Evolutionary conservation across 2,888 invertebrate species (phyloP).

Genomic region (Ephialtes manifestator): DNA sequence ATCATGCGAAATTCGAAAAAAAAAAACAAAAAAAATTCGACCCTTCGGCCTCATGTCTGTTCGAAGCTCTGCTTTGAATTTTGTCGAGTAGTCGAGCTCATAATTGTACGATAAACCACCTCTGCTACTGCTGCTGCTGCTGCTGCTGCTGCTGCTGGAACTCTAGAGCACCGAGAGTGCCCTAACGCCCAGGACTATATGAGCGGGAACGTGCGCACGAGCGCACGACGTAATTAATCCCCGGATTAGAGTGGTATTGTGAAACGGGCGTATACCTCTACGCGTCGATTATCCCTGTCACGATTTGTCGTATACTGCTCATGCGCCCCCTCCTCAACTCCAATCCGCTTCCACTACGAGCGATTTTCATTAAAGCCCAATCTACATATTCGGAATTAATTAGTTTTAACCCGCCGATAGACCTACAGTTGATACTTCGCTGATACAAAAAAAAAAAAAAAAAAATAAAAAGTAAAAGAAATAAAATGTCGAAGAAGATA

Average conservation of each 20-base stretch:
- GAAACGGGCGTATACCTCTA: constrained; percentile 44
- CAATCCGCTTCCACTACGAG: constrained; percentile 17
- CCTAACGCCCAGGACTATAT: constrained; percentile 27
- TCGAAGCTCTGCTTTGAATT: constrained; percentile 42
- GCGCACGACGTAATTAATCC: constrained; percentile 64
- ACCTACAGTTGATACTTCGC: background rate
- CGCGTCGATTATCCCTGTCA: constrained; percentile 55
- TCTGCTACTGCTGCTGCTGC: background rate
- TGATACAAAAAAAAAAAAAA: background rate
- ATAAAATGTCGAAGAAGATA: background rate
- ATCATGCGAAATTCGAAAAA: constrained; percentile 4
- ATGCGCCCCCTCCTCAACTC: constrained; percentile 2
- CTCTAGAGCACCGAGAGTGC: constrained; percentile 15
- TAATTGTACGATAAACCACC: constrained; percentile 52
- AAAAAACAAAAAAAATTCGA: constrained; percentile 21
- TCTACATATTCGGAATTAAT: constrained; percentile 34
- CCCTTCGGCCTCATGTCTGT: background rate
- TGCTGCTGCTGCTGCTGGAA: constrained; percentile 15
- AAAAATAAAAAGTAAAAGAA: background rate
- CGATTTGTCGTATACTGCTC: constrained; percentile 53
- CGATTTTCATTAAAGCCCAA: constrained; percentile 32
- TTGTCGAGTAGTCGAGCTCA: constrained; percentile 46
- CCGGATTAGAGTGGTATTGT: constrained; percentile 62
- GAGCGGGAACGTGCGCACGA: constrained; percentile 48
- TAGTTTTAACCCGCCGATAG: background rate